Evolutionary conservation across 2,113 vertebrate species (phyloP).

Genomic region (Leptocoma aspasia): DNA sequence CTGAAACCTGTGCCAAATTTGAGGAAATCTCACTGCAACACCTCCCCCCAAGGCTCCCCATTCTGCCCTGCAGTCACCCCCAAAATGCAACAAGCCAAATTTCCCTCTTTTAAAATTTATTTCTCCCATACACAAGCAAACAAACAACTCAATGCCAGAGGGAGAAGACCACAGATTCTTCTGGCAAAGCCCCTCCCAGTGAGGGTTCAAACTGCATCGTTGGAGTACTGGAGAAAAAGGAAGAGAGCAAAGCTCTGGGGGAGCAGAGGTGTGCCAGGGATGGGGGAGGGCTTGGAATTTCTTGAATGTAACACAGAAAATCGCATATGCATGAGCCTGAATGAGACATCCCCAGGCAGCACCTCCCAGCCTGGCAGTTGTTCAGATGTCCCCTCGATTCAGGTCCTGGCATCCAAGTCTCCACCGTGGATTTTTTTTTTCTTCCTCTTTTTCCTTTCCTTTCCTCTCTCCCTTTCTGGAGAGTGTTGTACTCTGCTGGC

Average conservation of each 20-base stretch:
- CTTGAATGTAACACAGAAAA: background rate
- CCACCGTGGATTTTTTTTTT: background rate
- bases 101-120: background rate
- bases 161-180: background rate
- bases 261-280: background rate
- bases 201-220: constrained; percentile 41
- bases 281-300: background rate
- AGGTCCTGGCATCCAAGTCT: background rate
- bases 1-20: background rate
- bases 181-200: background rate
- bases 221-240: background rate
- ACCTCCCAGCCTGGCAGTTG: background rate
- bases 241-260: constrained; percentile 39
- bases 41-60: background rate
- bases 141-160: constrained; percentile 38
- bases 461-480: background rate
- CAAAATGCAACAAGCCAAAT: background rate
- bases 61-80: background rate
- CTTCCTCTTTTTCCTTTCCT: background rate
- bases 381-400: background rate
- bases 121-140: background rate
- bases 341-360: background rate
- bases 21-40: background rate
- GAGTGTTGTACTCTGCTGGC: background rate
- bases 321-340: background rate